Percentiles rank a stretch among this genome's conserved stretches.
phyloP scores from a whole-genome alignment of 1,140 invertebrate species.

The Pseudomyrmex gracilis region DNA sequence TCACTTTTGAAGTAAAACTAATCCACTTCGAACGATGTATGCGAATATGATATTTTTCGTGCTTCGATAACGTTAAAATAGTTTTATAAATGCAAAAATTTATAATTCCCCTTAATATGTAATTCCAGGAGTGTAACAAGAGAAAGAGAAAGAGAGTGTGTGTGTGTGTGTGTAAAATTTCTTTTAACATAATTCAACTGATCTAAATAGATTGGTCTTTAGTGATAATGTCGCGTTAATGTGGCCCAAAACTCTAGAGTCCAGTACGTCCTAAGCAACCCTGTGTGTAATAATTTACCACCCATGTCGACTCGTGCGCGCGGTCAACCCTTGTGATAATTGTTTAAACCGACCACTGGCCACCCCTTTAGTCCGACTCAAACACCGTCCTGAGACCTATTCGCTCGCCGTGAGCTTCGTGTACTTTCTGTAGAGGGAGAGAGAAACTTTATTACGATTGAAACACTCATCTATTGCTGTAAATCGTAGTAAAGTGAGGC shows the following conservation, averaged over 20 bases:
- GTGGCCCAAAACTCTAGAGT: conserved; percentile 31
- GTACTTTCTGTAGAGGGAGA: conserved; percentile 60
- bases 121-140: no score
- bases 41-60: no score
- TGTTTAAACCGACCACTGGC: conserved; percentile 85
- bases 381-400: conserved; percentile 74
- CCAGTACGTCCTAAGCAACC: conserved; percentile 76
- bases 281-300: conserved; percentile 83
- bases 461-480: conserved; percentile 59
- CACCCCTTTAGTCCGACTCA: conserved; percentile 79
- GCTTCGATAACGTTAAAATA: no score
- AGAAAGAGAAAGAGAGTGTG: no score
- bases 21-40: no score
- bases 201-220: conserved; percentile 40
- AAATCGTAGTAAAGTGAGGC: not conserved
- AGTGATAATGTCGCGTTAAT: conserved; percentile 57
- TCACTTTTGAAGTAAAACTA: no score
- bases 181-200: conserved; percentile 30
- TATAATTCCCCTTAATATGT: no score
- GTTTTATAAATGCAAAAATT: no score
- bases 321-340: conserved; percentile 84
- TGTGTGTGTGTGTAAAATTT: not conserved
- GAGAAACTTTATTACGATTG: conserved; percentile 76
- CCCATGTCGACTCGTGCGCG: conserved; percentile 80
- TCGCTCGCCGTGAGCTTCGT: conserved; percentile 67